Base-by-base conservation (phyloP, 2,888 invertebrate species). In the Oligia strigilis region DNA sequence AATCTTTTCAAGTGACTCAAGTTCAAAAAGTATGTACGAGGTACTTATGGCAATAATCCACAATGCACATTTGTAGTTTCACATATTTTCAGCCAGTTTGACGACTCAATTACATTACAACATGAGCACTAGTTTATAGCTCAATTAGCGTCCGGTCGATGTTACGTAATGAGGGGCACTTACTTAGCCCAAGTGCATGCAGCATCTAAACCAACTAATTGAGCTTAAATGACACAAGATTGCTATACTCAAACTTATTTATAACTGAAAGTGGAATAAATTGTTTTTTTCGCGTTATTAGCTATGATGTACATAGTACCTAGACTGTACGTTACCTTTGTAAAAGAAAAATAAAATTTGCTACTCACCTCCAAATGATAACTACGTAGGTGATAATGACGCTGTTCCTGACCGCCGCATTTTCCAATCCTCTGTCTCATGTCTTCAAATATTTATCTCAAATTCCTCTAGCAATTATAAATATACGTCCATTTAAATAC, bases 401-500 rank as follows among this genome's bases (percentile, higher is more conserved):
- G 19, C 17, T 64, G 11, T 19, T 72, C 13, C n/a, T 40, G 40
- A 64, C 6, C 4, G 9, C 40, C 40, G 2, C 36, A 17, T 46
- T 36, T 36, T 55, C 19, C 1, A 9, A 46, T 46, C 5, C 17
- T 23, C 36, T 36, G 2, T 58, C 29, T 29, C 29, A 29, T 29
- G 29, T 29, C 43, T 43, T 40, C 4, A 46, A 71, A 46, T 0
- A 36, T 43, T 58, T 9, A 17, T 58, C 17, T 62, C n/a, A 9
- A 46, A 55, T 17, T 19, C 17, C 43, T 52, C 2, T 17, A 72
- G 40, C 23, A 84, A 80, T 77, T 87, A 80, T 62, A 80, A 74
- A 77, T 77, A 84, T 66, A 70, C 40, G 29, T 36, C 36, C 23
- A 77, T 78, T 74, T 70, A 79, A 78, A 75, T 73, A 77, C 55